Conservation (phyloP, 2,888 invertebrate genomes). For the Drosophila hawaiiensis region DNA sequence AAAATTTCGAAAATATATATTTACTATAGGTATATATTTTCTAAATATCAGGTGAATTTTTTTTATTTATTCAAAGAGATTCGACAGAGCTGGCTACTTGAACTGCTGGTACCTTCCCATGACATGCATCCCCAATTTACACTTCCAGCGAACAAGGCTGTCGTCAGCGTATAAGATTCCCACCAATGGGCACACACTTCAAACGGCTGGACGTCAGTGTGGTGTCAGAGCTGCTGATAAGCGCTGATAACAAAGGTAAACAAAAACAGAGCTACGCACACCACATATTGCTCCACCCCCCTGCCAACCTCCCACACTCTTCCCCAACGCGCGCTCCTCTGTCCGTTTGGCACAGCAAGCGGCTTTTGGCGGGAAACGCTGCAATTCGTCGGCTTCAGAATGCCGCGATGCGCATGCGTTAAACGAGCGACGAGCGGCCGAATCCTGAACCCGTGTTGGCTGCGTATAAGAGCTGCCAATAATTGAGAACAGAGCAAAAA, state of each 20-base stretch:
- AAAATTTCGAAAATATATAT: too few relatives aligned
- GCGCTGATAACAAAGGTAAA: conserved; percentile 80
- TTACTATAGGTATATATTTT: too few relatives aligned
- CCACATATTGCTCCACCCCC: conserved; percentile 6
- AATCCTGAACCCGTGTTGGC: neutral
- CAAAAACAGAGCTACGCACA: conserved; percentile 47
- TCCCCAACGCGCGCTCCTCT: conserved; percentile 1
- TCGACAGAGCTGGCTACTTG: neutral
- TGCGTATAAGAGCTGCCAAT: conserved; percentile 32
- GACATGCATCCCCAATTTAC: neutral
- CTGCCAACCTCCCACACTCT: neutral
- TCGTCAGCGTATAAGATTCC: conserved; percentile 34
- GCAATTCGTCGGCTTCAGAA: conserved; percentile 65
- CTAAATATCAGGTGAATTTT: too few relatives aligned
- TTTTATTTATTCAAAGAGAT: neutral
- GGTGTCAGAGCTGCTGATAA: conserved; percentile 62
- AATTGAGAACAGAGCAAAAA: conserved; percentile 6
- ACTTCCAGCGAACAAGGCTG: neutral
- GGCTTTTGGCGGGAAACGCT: conserved; percentile 76
- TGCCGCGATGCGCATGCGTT: conserved; percentile 56
- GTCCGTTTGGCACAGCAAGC: conserved; percentile 1
- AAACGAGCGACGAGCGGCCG: conserved; percentile 28
- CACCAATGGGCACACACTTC: conserved; percentile 75
- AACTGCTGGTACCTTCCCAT: neutral
- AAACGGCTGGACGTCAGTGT: conserved; percentile 36